A percentile compares a stretch with the other conserved stretches of the same genome.
phyloP scores from a whole-genome alignment of 2,888 invertebrate genomes.

The Congeria kusceri region DNA sequence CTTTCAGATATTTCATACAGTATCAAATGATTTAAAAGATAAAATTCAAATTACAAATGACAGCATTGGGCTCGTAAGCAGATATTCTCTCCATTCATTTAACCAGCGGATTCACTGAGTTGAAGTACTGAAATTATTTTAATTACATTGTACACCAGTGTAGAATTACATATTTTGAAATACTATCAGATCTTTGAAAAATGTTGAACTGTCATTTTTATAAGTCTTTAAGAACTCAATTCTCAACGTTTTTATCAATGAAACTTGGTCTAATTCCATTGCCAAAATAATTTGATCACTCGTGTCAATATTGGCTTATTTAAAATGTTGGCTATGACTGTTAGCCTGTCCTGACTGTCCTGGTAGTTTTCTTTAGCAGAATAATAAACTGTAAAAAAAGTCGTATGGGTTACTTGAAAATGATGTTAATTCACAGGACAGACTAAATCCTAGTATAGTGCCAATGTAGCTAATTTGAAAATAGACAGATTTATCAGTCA shows the following conservation, averaged over 20 bases:
- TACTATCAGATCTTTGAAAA: not conserved
- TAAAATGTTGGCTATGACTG: not conserved
- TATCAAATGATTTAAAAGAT: no score
- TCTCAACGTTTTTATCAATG: conserved; percentile 45
- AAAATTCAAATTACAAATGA: no score
- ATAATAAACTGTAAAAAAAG: no score
- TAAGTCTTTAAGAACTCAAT: not conserved
- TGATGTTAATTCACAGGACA: no score
- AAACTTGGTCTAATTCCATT: conserved; percentile 41
- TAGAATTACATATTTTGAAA: conserved; percentile 1
- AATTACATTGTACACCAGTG: not conserved
- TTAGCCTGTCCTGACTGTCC: not conserved
- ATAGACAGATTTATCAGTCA: no score
- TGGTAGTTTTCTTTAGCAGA: no score
- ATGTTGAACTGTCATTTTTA: not conserved
- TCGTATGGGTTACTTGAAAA: no score
- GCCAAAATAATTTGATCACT: conserved; percentile 36
- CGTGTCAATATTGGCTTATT: conserved; percentile 30
- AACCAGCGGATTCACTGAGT: not conserved
- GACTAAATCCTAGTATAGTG: no score
- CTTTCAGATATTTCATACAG: no score
- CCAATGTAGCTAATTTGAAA: no score
- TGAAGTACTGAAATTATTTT: not conserved
- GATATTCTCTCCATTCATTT: no score
- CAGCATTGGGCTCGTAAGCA: no score